Evolutionary conservation across 92 coral and sea anemone species (phyloP).

Genomic region (Nematostella vectensis): DNA sequence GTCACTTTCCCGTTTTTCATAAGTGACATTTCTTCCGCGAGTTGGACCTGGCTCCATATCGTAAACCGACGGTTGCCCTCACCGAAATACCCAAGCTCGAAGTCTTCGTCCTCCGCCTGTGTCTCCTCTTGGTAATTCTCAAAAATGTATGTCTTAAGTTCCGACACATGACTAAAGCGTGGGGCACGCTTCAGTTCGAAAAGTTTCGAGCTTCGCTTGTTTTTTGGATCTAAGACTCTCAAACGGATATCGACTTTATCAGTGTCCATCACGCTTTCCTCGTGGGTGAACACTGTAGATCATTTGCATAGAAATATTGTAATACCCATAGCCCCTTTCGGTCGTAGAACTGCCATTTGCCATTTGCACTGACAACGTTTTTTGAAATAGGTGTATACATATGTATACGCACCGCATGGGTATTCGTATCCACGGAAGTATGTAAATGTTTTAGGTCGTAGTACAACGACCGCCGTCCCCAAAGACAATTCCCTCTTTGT

Average conservation of each 20-base stretch:
- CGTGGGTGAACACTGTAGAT: too few relatives aligned
- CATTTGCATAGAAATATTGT: too few relatives aligned
- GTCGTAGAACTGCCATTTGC: too few relatives aligned
- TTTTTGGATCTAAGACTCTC: constrained; percentile 20
- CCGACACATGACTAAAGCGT: constrained; percentile 4
- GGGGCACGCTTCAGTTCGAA: constrained; percentile 6
- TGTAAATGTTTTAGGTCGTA: too few relatives aligned
- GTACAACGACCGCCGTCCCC: too few relatives aligned
- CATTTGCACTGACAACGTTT: too few relatives aligned
- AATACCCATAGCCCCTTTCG: too few relatives aligned
- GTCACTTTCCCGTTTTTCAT: constrained; percentile 18
- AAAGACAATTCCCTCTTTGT: too few relatives aligned
- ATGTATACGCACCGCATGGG: too few relatives aligned
- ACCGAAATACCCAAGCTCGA: constrained; percentile 18
- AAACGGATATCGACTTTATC: constrained; percentile 17
- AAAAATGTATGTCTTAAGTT: constrained; percentile 15
- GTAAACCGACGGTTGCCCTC: constrained; percentile 21
- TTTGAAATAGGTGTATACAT: too few relatives aligned
- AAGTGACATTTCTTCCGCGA: constrained; percentile 25
- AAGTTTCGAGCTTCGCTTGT: constrained; percentile 8
- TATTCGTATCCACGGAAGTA: too few relatives aligned
- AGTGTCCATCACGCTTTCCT: too few relatives aligned
- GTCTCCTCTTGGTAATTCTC: constrained; percentile 15
- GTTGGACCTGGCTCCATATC: constrained; percentile 14
- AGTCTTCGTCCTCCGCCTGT: constrained; percentile 4